A percentile compares a stretch with the other conserved stretches of the same genome.
phyloP scores from a whole-genome alignment of 2,797 vertebrate species.

The Rhinella marina region DNA sequence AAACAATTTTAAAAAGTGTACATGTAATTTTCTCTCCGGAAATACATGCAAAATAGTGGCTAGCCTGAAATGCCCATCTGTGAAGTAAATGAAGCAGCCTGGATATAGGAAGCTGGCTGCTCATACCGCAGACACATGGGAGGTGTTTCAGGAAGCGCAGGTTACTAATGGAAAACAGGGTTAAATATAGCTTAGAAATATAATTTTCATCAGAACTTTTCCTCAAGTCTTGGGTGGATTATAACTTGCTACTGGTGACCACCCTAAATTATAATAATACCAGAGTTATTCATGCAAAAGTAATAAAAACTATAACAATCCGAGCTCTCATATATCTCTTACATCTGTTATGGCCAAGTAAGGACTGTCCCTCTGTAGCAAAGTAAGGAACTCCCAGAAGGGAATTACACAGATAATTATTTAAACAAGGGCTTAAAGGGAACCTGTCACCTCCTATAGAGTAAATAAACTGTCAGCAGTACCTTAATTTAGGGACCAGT shows the following conservation, averaged over 20 bases:
- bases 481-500: too few relatives aligned
- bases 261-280: slow-evolving; percentile 6
- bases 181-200: slow-evolving; percentile 40
- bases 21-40: too few relatives aligned
- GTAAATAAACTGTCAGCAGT: too few relatives aligned
- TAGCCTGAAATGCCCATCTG: not conserved
- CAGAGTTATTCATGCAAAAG: not conserved
- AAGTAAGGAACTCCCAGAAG: too few relatives aligned
- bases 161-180: slow-evolving; percentile 34
- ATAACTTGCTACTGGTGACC: not conserved
- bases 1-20: too few relatives aligned
- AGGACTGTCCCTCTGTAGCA: too few relatives aligned
- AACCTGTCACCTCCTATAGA: too few relatives aligned
- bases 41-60: too few relatives aligned
- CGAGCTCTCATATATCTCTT: not conserved
- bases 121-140: slow-evolving; percentile 11
- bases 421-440: too few relatives aligned
- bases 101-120: slow-evolving; percentile 19
- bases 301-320: not conserved
- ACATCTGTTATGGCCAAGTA: not conserved
- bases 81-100: not conserved
- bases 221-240: not conserved
- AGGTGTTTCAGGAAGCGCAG: slow-evolving; percentile 37
- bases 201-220: slow-evolving; percentile 11
- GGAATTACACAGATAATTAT: too few relatives aligned